These are phyloP conservation scores for Pollachius pollachius DNA, from an alignment of 2,113 vertebrate genomes.

Conservation along the genomic window DNA sequence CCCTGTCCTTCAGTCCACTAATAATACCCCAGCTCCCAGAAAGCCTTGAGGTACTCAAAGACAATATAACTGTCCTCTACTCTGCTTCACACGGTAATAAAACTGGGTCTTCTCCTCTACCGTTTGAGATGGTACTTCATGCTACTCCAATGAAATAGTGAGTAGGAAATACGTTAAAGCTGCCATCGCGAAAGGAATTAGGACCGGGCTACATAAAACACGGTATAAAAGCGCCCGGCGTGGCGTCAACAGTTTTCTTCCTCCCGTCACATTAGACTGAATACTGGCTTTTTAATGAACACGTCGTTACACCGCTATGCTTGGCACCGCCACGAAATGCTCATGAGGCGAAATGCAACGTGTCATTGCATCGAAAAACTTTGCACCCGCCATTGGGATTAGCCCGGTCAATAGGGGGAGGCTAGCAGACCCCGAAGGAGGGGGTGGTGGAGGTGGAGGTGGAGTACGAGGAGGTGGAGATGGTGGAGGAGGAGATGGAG, in stretches of 20 bases:
- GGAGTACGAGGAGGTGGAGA: conserved; percentile 15
- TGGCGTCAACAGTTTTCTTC: background rate
- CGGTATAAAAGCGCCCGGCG: background rate
- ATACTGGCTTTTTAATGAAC: background rate
- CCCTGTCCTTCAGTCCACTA: conserved; percentile 16
- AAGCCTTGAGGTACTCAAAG: conserved; percentile 17
- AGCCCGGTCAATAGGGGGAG: background rate
- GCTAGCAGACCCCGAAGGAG: too few species aligned
- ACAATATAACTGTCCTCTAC: conserved; percentile 1
- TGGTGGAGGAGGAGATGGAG: background rate
- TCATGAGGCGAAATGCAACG: too few species aligned
- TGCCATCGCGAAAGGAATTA: conserved; percentile 4
- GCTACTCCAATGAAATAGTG: conserved; percentile 10
- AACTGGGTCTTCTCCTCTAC: conserved; percentile 23
- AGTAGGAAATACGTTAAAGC: background rate
- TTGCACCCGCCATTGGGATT: background rate
- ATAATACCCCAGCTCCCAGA: conserved; percentile 13
- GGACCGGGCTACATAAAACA: background rate
- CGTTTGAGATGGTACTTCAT: background rate
- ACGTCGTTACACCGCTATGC: background rate
- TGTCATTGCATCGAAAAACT: conserved; percentile 34
- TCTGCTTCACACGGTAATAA: conserved; percentile 11
- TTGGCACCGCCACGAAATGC: too few species aligned
- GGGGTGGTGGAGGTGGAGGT: too few species aligned
- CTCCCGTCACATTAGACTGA: conserved; percentile 12